These are phyloP conservation scores for Acleris holmiana DNA, from an alignment of 2,888 invertebrate genomes.

Conservation along the genomic window DNA sequence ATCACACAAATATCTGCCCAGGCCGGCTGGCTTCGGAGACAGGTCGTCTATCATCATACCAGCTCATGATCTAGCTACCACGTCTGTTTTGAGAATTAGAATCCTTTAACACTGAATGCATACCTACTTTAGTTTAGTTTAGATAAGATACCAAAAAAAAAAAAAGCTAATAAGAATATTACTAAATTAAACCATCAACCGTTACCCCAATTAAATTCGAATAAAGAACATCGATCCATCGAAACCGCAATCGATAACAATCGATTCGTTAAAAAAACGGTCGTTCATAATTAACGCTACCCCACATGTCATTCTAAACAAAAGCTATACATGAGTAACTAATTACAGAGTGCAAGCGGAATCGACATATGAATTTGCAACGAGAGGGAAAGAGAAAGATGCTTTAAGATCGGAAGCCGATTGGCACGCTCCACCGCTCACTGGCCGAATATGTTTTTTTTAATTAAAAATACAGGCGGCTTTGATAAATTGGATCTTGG, in stretches of 20 bases:
- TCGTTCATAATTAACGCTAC: slow-evolving; percentile 68
- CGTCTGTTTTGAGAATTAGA: no score
- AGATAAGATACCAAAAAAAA: background rate
- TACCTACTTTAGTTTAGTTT: no score
- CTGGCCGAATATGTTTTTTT: slow-evolving; percentile 72
- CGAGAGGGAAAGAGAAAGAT: slow-evolving; percentile 49
- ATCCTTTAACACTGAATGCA: no score
- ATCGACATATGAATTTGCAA: slow-evolving; percentile 41
- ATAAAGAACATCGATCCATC: slow-evolving; percentile 33
- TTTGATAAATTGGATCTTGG: slow-evolving; percentile 71
- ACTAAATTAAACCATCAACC: slow-evolving; percentile 14
- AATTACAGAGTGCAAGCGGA: slow-evolving; percentile 65
- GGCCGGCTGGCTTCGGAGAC: no score
- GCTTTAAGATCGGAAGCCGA: slow-evolving; percentile 76
- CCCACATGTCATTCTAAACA: slow-evolving; percentile 81
- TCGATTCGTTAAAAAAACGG: slow-evolving; percentile 58
- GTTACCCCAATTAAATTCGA: slow-evolving; percentile 35
- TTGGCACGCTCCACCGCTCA: slow-evolving; percentile 77
- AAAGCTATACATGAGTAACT: slow-evolving; percentile 79
- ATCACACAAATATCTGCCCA: no score
- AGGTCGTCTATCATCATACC: no score
- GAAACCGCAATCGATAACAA: slow-evolving; percentile 56
- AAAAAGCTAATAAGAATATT: slow-evolving; percentile 1
- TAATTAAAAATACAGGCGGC: slow-evolving; percentile 78
- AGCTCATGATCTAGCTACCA: no score